A percentile compares a stretch with the other conserved stretches of the same genome.
These are phyloP conservation scores for Coleophora deauratella DNA, from an alignment of 2,888 invertebrate species.

Conservation along the genomic window DNA sequence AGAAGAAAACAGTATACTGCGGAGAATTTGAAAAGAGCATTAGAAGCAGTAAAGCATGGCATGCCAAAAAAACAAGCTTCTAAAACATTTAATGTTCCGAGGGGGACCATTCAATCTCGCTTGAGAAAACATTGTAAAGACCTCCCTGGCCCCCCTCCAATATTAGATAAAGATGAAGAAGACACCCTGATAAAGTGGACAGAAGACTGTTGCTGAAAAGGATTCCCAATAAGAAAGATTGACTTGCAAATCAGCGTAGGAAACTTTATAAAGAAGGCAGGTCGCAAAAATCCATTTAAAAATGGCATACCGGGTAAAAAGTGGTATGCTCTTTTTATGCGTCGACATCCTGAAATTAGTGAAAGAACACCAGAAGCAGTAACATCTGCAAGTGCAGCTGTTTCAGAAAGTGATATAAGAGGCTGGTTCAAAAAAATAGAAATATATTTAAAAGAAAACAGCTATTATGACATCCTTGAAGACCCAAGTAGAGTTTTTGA, in stretches of 20 bases:
- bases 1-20: no score
- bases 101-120: conserved; percentile 13
- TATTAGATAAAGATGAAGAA: conserved; percentile 11
- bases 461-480: conserved; percentile 13
- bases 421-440: conserved; percentile 26
- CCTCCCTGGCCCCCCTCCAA: conserved; percentile 8
- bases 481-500: conserved; percentile 23
- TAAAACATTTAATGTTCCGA: conserved; percentile 14
- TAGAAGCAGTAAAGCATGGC: no score
- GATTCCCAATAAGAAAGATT: conserved; percentile 13
- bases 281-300: not conserved
- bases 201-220: conserved; percentile 8
- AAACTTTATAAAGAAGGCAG: conserved; percentile 9
- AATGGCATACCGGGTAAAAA: no score
- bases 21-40: no score
- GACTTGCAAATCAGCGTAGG: conserved; percentile 11
- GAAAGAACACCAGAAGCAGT: conserved; percentile 21
- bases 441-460: conserved; percentile 9
- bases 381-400: conserved; percentile 23
- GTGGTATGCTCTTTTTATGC: not conserved
- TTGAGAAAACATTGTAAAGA: conserved; percentile 7
- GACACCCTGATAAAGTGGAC: conserved; percentile 5
- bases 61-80: no score
- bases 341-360: not conserved
- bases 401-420: conserved; percentile 24